Base-by-base conservation (phyloP, 1,140 invertebrate species). In the Drosophila ananassae region DNA sequence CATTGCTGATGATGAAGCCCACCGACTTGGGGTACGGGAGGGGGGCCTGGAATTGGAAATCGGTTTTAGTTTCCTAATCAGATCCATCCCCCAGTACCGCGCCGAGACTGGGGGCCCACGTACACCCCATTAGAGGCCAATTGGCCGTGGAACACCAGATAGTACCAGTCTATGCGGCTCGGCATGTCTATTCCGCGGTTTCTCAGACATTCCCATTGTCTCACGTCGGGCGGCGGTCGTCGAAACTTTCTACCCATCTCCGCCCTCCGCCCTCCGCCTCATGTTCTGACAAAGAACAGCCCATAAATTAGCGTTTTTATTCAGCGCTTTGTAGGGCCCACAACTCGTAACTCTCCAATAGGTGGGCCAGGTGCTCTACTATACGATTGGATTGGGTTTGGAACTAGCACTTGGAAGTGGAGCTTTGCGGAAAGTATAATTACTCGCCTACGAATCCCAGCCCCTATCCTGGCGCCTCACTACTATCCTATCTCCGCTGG, bases 1-100 rank as follows among this genome's bases (percentile, higher is more conserved):
- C 98, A 95, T 98, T 98, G 89, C 95, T 95, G 56, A 99, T 93
- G 82, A 99, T 99, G 91, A 98, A 98, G 79, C 96, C 97, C 10
- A 98, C 95, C 2, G 97, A 94, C 85, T 95, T 96, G 0, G 98
- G 98, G 91, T 98, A 98, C 17, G 57, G 34, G 21, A 60, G 17
- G 12, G 48, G 52, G 32, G 28, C n/a, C 64, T 79, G 13, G 4
- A 46, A n/a, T 51, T 34, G 47, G 22, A 59, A 25, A 24, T 24
- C 13, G 22, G 24, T 39, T 21, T n/a, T 37, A 37, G 2, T 4
- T 37, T 37, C 34, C 10, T 37, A 12, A 37, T 37, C 34, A 9
- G 32, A 32, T 17, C 17, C 17, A 17, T 17, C 0, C 17, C 17
- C 17, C 17, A 17, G 17, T n/a, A n/a, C n/a, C n/a, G n/a, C n/a